A percentile compares a stretch with the other conserved stretches of the same genome.
phyloP scores from a whole-genome alignment of 2,113 vertebrate species.

The Phyllopteryx taeniolatus region DNA sequence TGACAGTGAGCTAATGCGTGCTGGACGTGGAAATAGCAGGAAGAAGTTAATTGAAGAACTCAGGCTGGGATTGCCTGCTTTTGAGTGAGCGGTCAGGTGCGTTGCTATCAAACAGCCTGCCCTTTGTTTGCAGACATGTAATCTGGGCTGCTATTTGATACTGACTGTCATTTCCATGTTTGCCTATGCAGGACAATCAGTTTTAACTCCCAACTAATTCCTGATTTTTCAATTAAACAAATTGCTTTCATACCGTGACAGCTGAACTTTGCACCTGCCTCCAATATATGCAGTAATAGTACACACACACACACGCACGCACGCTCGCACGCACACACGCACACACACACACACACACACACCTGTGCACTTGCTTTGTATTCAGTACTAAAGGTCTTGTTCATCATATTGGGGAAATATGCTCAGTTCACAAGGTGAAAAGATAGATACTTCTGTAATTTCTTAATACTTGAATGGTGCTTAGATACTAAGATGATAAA shows the following conservation, averaged over 20 bases:
- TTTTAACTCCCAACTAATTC: slow-evolving; percentile 59
- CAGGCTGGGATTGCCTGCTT: slow-evolving; percentile 38
- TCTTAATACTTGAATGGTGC: not conserved
- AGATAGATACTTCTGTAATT: not conserved
- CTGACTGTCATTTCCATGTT: slow-evolving; percentile 57
- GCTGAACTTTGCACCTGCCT: slow-evolving; percentile 61
- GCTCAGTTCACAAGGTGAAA: not conserved
- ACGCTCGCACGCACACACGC: slow-evolving; percentile 4
- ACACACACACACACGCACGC: slow-evolving; percentile 11
- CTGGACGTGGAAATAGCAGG: slow-evolving; percentile 71
- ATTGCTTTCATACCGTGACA: slow-evolving; percentile 64
- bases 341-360: not conserved
- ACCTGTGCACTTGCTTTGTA: not conserved
- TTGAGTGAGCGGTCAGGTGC: slow-evolving; percentile 59
- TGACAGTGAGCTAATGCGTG: slow-evolving; percentile 50
- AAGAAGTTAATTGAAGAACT: slow-evolving; percentile 71
- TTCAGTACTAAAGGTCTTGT: not conserved
- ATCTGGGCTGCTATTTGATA: slow-evolving; percentile 56
- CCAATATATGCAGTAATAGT: not conserved
- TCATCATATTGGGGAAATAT: not conserved
- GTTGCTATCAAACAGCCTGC: slow-evolving; percentile 58
- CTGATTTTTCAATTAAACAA: slow-evolving; percentile 65
- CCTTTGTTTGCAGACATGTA: slow-evolving; percentile 62
- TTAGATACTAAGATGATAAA: not conserved
- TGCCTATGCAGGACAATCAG: slow-evolving; percentile 45